These are phyloP conservation scores for Aleadryas rufinucha DNA, from an alignment of 2,113 vertebrate genomes.

Conservation along the genomic window DNA sequence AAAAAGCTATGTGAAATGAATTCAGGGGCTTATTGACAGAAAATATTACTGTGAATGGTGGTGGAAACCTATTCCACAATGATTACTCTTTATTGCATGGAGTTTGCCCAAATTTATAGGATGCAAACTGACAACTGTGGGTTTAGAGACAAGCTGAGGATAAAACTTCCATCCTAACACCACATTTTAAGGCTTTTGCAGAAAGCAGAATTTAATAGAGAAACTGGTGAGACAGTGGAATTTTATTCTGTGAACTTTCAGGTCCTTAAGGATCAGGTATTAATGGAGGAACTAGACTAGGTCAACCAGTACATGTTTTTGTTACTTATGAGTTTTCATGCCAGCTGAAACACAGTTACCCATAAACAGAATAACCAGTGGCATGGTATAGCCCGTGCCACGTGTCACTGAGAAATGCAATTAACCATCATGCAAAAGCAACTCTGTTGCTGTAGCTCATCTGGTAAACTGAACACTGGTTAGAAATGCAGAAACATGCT, in stretches of 20 bases:
- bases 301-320: background rate
- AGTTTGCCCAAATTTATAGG: slow-evolving; percentile 21
- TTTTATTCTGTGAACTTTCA: slow-evolving; percentile 24
- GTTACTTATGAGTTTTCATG: background rate
- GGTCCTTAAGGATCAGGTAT: background rate
- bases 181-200: slow-evolving; percentile 4
- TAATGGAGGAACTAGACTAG: slow-evolving; percentile 30
- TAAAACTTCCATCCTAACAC: background rate
- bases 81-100: background rate
- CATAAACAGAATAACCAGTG: background rate
- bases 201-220: slow-evolving; percentile 30
- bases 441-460: background rate
- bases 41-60: slow-evolving; percentile 16
- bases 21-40: slow-evolving; percentile 14
- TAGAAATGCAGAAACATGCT: background rate
- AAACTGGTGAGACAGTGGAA: slow-evolving; percentile 14
- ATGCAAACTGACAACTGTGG: slow-evolving; percentile 3
- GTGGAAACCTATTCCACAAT: slow-evolving; percentile 18
- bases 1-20: slow-evolving; percentile 19
- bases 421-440: background rate
- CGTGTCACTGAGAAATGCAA: background rate
- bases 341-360: slow-evolving; percentile 1
- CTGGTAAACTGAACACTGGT: background rate
- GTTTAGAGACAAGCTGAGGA: slow-evolving; percentile 7
- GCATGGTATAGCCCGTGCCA: background rate